These are phyloP conservation scores for Melanotaenia parkinsoni DNA, from an alignment of 2,797 vertebrate genomes.

Conservation along the genomic window DNA sequence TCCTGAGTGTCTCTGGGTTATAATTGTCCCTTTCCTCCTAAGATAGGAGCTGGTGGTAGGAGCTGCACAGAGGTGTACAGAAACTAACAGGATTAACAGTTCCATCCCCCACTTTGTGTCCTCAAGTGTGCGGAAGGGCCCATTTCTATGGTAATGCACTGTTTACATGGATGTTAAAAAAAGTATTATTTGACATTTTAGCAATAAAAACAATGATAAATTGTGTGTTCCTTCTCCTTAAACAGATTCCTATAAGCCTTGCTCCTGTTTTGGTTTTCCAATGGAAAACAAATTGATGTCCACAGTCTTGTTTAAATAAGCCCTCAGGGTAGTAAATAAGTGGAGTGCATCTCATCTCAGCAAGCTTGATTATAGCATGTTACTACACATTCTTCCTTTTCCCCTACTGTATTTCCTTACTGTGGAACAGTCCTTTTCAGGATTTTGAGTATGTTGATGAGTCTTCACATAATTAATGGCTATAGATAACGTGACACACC, in stretches of 20 bases:
- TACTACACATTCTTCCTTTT: conserved; percentile 53
- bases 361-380: conserved; percentile 51
- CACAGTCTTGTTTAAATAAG: conserved; percentile 70
- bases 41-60: conserved; percentile 56
- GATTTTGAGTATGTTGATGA: conserved; percentile 28
- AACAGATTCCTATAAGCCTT: conserved; percentile 69
- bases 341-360: conserved; percentile 54
- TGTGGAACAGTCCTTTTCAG: conserved; percentile 13
- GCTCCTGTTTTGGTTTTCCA: conserved; percentile 57
- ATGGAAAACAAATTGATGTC: conserved; percentile 78
- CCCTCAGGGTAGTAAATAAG: conserved; percentile 69
- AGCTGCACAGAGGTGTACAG: conserved; percentile 53
- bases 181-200: conserved; percentile 72
- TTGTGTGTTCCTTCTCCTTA: conserved; percentile 47
- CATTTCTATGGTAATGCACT: conserved; percentile 81
- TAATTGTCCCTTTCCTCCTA: conserved; percentile 56
- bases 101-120: conserved; percentile 62
- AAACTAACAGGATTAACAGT: conserved; percentile 79
- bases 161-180: conserved; percentile 66
- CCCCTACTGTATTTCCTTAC: conserved; percentile 2
- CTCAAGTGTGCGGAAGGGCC: conserved; percentile 66
- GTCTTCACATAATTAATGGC: conserved; percentile 16
- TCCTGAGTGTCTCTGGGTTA: conserved; percentile 66
- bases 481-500: conserved; percentile 14
- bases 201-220: conserved; percentile 69